Conservation (phyloP, 2,113 vertebrate species). For the Vanacampus margaritifer region DNA sequence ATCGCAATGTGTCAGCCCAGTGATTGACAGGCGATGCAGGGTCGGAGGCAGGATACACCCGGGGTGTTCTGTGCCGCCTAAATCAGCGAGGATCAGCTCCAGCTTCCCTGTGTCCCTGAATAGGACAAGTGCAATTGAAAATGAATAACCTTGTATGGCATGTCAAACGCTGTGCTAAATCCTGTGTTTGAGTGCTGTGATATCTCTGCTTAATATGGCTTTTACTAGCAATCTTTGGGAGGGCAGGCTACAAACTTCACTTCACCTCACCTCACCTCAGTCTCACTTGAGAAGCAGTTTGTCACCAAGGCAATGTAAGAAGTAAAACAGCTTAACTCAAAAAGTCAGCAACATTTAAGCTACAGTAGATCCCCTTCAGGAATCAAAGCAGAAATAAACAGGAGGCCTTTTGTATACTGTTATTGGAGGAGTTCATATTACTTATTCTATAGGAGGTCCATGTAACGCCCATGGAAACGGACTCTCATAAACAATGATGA, state of each 20-base stretch:
- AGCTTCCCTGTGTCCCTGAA: background rate
- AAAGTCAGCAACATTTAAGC: background rate
- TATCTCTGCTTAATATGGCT: constrained; percentile 10
- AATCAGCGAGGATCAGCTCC: background rate
- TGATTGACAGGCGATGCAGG: background rate
- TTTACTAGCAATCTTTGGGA: background rate
- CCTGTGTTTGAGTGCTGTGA: background rate
- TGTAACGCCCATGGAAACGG: background rate
- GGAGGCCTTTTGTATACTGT: background rate
- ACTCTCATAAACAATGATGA: background rate
- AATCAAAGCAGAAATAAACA: background rate
- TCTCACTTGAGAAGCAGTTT: background rate
- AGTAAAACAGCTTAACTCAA: background rate
- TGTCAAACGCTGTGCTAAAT: background rate
- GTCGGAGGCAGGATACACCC: background rate
- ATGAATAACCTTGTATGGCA: background rate
- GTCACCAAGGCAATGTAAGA: background rate
- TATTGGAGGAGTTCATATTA: background rate
- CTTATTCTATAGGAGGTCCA: background rate
- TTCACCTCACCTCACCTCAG: background rate
- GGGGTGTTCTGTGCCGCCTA: background rate
- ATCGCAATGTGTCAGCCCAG: background rate
- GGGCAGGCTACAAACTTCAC: background rate
- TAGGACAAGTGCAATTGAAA: background rate
- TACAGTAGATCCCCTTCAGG: background rate